phyloP scores from a whole-genome alignment of 2,888 invertebrate genomes.

The Capitulum mitella region DNA sequence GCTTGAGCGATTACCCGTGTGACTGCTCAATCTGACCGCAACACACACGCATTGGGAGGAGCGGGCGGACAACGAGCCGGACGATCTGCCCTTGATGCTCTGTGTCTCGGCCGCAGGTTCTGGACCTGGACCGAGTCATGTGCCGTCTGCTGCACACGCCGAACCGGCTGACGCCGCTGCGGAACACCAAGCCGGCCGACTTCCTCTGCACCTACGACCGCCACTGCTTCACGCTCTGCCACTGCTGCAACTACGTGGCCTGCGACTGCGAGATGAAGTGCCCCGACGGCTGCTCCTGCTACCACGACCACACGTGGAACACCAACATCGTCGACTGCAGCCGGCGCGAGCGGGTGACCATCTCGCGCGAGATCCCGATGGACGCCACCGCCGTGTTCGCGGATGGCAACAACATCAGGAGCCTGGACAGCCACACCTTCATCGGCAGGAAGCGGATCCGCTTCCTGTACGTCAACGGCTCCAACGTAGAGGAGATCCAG shows the following conservation, averaged over 20 bases:
- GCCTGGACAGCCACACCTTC: slow-evolving; percentile 79
- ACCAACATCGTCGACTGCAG: slow-evolving; percentile 90
- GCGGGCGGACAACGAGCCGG: no score
- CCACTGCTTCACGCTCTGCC: slow-evolving; percentile 88
- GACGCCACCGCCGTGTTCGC: slow-evolving; percentile 90
- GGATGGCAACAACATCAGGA: slow-evolving; percentile 82
- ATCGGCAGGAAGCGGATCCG: slow-evolving; percentile 83
- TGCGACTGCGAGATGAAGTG: slow-evolving; percentile 98
- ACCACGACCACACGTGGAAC: slow-evolving; percentile 88
- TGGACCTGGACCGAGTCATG: background rate
- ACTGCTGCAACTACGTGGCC: slow-evolving; percentile 93
- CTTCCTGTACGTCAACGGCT: slow-evolving; percentile 79
- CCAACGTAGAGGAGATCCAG: slow-evolving; percentile 72
- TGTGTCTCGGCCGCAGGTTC: background rate
- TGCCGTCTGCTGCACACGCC: background rate
- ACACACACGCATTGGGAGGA: no score
- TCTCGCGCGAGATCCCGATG: slow-evolving; percentile 83
- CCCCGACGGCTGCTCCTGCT: slow-evolving; percentile 86
- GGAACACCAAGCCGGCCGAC: slow-evolving; percentile 56
- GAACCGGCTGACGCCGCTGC: background rate
- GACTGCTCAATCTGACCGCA: no score
- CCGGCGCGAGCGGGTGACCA: slow-evolving; percentile 65
- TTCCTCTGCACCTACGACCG: slow-evolving; percentile 87
- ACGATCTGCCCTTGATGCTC: no score
- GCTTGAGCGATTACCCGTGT: background rate